A percentile compares a stretch with the other conserved stretches of the same genome.
These are phyloP conservation scores for Elachura formosa DNA, from an alignment of 2,113 vertebrate species.

Conservation along the genomic window DNA sequence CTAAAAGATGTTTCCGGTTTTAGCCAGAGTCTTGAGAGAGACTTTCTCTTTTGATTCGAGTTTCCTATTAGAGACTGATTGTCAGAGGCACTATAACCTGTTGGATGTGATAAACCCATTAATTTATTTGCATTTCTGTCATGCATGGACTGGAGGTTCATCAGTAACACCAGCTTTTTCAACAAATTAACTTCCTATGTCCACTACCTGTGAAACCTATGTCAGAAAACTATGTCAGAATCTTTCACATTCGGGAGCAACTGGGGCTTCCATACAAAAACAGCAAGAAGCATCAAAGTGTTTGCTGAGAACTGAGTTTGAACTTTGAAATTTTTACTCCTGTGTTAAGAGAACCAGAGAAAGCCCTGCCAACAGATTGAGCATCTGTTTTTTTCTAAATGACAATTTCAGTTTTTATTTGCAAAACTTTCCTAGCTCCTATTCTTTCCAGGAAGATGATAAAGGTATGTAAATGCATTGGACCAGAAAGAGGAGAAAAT, in stretches of 20 bases:
- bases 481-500: not conserved
- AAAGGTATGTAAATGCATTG: not conserved
- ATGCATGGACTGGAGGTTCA: not conserved
- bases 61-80: not conserved
- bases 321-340: not conserved
- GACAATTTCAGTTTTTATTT: not conserved
- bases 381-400: not conserved
- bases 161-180: not conserved
- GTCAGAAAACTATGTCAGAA: not conserved
- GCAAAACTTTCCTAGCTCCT: not conserved
- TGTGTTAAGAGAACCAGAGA: not conserved
- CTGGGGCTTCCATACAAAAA: not conserved
- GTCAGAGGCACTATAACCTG: not conserved
- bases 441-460: not conserved
- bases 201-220: too few species aligned
- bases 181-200: not conserved
- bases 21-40: not conserved
- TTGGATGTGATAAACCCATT: not conserved
- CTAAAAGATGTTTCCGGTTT: not conserved
- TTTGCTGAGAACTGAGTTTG: not conserved
- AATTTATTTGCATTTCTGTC: not conserved
- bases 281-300: not conserved
- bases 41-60: not conserved
- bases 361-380: not conserved
- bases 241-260: not conserved